Conservation (phyloP, 2,888 invertebrate genomes). For the Apotomis capreana region DNA sequence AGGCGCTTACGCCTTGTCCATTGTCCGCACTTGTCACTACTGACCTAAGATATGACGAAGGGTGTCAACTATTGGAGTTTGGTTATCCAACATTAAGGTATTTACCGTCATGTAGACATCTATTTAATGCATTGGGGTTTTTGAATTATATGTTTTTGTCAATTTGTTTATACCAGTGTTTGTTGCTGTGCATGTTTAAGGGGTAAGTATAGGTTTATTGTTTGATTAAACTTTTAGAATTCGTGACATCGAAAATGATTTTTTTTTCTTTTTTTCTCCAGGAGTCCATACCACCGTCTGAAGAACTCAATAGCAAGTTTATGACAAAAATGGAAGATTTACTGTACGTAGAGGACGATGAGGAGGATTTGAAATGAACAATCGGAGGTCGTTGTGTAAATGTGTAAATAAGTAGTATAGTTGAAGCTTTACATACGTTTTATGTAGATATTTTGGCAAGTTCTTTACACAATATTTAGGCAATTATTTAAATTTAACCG, state of each 20-base stretch:
- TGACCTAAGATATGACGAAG: too few species aligned
- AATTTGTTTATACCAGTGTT: neutral
- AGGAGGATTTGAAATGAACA: slow-evolving; percentile 72
- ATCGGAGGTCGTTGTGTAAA: slow-evolving; percentile 42
- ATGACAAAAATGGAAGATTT: slow-evolving; percentile 76
- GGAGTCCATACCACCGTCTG: slow-evolving; percentile 55
- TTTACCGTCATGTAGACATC: too few species aligned
- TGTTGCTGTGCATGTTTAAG: slow-evolving; percentile 11
- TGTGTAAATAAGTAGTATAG: slow-evolving; percentile 49
- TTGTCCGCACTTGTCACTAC: too few species aligned
- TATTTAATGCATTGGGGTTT: too few species aligned
- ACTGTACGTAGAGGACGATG: slow-evolving; percentile 75
- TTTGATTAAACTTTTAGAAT: neutral
- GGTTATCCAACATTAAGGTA: too few species aligned
- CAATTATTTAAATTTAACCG: slow-evolving; percentile 11
- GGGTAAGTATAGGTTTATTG: slow-evolving; percentile 20
- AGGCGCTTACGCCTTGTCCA: too few species aligned
- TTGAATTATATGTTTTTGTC: neutral
- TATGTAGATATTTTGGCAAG: slow-evolving; percentile 21
- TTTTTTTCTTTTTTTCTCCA: slow-evolving; percentile 53
- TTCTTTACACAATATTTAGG: slow-evolving; percentile 1
- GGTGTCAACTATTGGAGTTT: too few species aligned
- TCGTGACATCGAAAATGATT: neutral
- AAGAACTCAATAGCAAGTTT: slow-evolving; percentile 69
- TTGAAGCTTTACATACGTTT: slow-evolving; percentile 19